phyloP scores from a whole-genome alignment of 1,140 invertebrate genomes.

The Zaprionus davidi region DNA sequence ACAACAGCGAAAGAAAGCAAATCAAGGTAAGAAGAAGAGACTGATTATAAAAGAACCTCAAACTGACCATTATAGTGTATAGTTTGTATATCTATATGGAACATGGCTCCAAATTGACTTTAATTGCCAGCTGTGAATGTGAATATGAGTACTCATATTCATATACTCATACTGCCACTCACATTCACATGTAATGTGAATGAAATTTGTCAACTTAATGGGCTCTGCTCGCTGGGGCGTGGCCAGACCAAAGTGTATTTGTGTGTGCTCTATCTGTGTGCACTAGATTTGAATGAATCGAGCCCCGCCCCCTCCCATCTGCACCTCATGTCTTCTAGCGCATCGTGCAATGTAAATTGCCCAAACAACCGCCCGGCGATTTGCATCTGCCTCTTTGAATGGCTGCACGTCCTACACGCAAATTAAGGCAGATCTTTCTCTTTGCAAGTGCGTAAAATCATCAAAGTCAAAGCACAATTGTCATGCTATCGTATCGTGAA shows the following conservation, averaged over 20 bases:
- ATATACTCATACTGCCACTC: neutral
- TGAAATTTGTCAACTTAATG: conserved; percentile 81
- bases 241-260: conserved; percentile 18
- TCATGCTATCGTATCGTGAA: conserved; percentile 42
- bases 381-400: conserved; percentile 37
- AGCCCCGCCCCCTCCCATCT: neutral
- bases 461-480: conserved; percentile 54
- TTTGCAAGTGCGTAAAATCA: conserved; percentile 74
- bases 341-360: conserved; percentile 40
- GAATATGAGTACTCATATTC: neutral
- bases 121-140: conserved; percentile 63
- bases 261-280: conserved; percentile 18
- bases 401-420: conserved; percentile 40
- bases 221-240: conserved; percentile 41
- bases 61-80: neutral
- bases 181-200: conserved; percentile 63
- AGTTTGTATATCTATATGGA: neutral
- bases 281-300: conserved; percentile 47
- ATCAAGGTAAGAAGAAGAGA: neutral
- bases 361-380: conserved; percentile 44
- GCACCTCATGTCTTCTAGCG: neutral
- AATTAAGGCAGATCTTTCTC: conserved; percentile 53
- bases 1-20: conserved; percentile 16
- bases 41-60: neutral
- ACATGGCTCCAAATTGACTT: conserved; percentile 12